phyloP scores from a whole-genome alignment of 2,113 vertebrate genomes.

The Helogale parvula region DNA sequence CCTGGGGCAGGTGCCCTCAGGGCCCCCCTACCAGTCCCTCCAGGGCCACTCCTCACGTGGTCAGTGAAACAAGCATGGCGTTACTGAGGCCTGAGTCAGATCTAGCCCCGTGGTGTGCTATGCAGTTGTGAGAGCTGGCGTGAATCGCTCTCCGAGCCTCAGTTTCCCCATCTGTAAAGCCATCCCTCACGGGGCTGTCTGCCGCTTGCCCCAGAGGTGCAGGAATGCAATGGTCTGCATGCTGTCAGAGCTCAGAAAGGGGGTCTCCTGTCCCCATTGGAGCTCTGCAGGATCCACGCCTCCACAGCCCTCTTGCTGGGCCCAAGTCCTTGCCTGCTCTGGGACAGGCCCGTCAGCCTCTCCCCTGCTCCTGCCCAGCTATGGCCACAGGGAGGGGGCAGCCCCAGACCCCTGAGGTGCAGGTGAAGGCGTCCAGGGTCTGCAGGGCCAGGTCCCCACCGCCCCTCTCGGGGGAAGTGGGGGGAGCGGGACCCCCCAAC shows the following conservation, averaged over 20 bases:
- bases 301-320: neutral
- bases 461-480: too few species aligned
- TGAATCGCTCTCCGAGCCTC: neutral
- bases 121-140: neutral
- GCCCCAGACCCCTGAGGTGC: fast-evolving
- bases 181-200: neutral
- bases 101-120: neutral
- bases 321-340: neutral
- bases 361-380: neutral
- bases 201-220: fast-evolving
- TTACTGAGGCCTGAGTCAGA: neutral
- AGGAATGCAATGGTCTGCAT: neutral
- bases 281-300: neutral
- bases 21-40: fast-evolving
- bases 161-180: neutral
- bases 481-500: neutral
- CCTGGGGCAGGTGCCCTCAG: neutral
- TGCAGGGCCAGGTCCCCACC: neutral
- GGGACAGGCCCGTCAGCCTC: neutral
- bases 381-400: neutral
- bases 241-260: neutral
- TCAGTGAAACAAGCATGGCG: fast-evolving
- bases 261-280: too few species aligned
- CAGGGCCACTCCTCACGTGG: fast-evolving
- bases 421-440: too few species aligned